phyloP scores from a whole-genome alignment of 1,140 invertebrate genomes.

The Drosophila sproati region DNA sequence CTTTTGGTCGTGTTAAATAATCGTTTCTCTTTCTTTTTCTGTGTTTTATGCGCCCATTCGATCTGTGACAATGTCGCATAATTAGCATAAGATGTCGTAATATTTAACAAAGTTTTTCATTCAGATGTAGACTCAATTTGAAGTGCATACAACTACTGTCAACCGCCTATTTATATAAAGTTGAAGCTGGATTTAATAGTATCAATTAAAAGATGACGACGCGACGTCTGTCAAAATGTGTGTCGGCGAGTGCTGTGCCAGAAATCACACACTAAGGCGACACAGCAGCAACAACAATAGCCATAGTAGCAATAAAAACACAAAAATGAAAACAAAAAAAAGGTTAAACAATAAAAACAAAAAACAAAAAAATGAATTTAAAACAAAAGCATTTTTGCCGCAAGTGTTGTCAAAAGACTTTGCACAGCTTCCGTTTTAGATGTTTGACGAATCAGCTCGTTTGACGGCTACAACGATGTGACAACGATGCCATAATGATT shows the following conservation, averaged over 20 bases:
- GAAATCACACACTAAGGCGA: conserved; percentile 26
- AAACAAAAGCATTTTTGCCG: conserved; percentile 38
- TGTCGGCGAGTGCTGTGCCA: conserved; percentile 39
- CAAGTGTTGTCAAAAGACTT: conserved; percentile 62
- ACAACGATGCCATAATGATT: conserved; percentile 66
- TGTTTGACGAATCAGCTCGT: conserved; percentile 37
- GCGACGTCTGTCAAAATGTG: conserved; percentile 62
- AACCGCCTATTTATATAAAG: background rate
- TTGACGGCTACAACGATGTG: conserved; percentile 57
- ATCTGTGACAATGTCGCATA: conserved; percentile 13
- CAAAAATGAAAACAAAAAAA: conserved; percentile 18
- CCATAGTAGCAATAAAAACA: conserved; percentile 1
- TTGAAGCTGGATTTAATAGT: conserved; percentile 45
- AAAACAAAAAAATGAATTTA: background rate
- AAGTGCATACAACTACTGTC: conserved; percentile 27
- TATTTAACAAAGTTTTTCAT: background rate
- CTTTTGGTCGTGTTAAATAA: conserved; percentile 57
- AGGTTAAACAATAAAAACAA: background rate
- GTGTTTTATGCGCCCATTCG: conserved; percentile 32
- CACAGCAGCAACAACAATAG: conserved; percentile 16
- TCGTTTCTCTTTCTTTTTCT: conserved; percentile 13
- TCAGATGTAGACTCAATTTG: background rate
- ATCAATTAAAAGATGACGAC: conserved; percentile 61
- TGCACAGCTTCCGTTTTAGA: conserved; percentile 75
- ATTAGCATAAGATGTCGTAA: conserved; percentile 65